Evolutionary conservation across 1,140 invertebrate genomes (phyloP).

Genomic region (Diachasmimorpha longicaudata): DNA sequence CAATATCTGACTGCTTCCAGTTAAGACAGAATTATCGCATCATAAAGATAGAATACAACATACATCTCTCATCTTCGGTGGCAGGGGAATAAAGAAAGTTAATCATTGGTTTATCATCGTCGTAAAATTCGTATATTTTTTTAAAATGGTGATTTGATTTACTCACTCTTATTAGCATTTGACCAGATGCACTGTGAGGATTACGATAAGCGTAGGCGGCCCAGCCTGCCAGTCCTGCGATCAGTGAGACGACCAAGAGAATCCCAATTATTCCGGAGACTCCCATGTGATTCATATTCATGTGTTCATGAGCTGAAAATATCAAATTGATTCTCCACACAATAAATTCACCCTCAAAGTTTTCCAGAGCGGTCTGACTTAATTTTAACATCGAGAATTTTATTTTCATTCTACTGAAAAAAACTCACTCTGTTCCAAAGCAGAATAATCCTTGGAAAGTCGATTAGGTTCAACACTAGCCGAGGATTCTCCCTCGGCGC

Average conservation of each 20-base stretch:
- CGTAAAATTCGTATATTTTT: no score
- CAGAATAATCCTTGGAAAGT: conserved; percentile 36
- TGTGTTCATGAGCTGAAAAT: conserved; percentile 31
- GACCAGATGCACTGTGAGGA: conserved; percentile 93
- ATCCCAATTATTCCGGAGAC: conserved; percentile 73
- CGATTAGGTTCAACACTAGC: conserved; percentile 39
- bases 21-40: no score
- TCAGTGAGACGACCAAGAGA: conserved; percentile 67
- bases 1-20: no score
- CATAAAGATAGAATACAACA: not conserved
- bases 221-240: conserved; percentile 75
- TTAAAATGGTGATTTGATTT: not conserved
- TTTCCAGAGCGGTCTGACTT: no score
- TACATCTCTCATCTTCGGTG: not conserved
- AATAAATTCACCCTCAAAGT: no score
- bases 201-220: conserved; percentile 92
- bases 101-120: not conserved
- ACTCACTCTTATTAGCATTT: conserved; percentile 93
- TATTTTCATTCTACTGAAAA: no score
- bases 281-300: conserved; percentile 50
- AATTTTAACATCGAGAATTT: no score
- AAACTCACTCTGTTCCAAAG: conserved; percentile 44
- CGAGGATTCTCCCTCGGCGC: conserved; percentile 40
- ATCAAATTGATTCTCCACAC: not conserved
- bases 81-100: not conserved